Evolutionary conservation across 2,888 invertebrate genomes (phyloP).

Genomic region (Eretmocerus hayati): DNA sequence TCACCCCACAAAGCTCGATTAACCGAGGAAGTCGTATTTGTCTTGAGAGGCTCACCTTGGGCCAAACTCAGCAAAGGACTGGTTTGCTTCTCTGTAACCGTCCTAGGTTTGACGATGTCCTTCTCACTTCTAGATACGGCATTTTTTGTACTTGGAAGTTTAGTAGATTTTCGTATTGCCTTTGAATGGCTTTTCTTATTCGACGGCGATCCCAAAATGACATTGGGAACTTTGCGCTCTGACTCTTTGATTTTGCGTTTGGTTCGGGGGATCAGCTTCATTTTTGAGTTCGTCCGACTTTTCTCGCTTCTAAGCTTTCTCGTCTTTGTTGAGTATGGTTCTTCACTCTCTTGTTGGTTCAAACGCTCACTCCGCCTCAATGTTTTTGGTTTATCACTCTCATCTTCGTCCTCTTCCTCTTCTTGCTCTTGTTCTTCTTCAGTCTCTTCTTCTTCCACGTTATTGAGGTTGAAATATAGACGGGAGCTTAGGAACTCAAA

Average conservation of each 20-base stretch:
- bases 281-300: constrained; percentile 9
- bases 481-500: constrained; percentile 16
- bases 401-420: constrained; percentile 15
- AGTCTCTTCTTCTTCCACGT: constrained; percentile 21
- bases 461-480: not conserved
- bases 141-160: constrained; percentile 6
- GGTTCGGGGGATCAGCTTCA: constrained; percentile 21
- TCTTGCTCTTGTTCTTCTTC: constrained; percentile 1
- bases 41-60: constrained; percentile 1
- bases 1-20: constrained; percentile 44
- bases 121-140: constrained; percentile 13
- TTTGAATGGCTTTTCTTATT: constrained; percentile 26
- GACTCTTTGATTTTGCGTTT: constrained; percentile 26
- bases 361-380: constrained; percentile 39
- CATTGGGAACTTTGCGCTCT: constrained; percentile 32
- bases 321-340: constrained; percentile 19
- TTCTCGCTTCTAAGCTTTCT: constrained; percentile 20
- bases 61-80: not conserved
- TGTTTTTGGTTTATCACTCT: constrained; percentile 28
- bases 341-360: constrained; percentile 38
- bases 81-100: not conserved
- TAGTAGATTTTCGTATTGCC: constrained; percentile 25
- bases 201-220: constrained; percentile 21
- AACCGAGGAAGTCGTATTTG: constrained; percentile 26
- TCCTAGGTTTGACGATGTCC: constrained; percentile 8